Evolutionary conservation across 2,888 invertebrate species (phyloP).

Genomic region (Rhagium mordax): DNA sequence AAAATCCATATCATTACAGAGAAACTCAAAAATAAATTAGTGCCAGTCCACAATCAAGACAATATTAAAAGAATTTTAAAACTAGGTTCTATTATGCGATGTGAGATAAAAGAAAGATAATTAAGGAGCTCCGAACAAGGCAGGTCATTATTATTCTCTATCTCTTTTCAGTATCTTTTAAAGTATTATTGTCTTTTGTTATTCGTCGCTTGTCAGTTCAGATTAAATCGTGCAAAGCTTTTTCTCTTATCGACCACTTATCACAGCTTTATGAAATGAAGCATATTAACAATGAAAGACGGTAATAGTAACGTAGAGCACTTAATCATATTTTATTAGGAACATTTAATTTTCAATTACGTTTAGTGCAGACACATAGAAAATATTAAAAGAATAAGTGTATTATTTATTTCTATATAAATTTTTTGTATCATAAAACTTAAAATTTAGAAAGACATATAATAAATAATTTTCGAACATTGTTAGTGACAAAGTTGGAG

Average conservation of each 20-base stretch:
- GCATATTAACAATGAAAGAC: too few species aligned
- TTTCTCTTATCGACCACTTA: constrained; percentile 29
- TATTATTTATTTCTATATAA: too few species aligned
- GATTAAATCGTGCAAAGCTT: constrained; percentile 22
- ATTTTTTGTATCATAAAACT: too few species aligned
- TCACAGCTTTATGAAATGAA: not conserved
- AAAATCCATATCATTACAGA: constrained; percentile 43
- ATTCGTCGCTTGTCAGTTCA: constrained; percentile 19
- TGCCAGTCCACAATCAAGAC: constrained; percentile 49
- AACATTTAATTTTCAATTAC: too few species aligned
- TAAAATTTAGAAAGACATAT: too few species aligned
- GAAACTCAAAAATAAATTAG: constrained; percentile 47
- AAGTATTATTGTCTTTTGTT: constrained; percentile 35
- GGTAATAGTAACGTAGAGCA: too few species aligned
- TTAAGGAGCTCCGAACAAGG: constrained; percentile 59
- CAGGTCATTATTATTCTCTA: constrained; percentile 54
- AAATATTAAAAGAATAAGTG: too few species aligned
- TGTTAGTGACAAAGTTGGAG: too few species aligned
- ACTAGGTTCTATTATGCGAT: constrained; percentile 56
- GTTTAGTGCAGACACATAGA: too few species aligned
- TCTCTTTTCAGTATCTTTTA: constrained; percentile 49
- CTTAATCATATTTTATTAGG: too few species aligned
- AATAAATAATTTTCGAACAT: too few species aligned
- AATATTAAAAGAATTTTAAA: constrained; percentile 57
- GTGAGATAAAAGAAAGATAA: constrained; percentile 60